Percentiles rank a stretch among this genome's conserved stretches.
phyloP scores from a whole-genome alignment of 2,888 invertebrate species.

The Yponomeuta plumbellus region DNA sequence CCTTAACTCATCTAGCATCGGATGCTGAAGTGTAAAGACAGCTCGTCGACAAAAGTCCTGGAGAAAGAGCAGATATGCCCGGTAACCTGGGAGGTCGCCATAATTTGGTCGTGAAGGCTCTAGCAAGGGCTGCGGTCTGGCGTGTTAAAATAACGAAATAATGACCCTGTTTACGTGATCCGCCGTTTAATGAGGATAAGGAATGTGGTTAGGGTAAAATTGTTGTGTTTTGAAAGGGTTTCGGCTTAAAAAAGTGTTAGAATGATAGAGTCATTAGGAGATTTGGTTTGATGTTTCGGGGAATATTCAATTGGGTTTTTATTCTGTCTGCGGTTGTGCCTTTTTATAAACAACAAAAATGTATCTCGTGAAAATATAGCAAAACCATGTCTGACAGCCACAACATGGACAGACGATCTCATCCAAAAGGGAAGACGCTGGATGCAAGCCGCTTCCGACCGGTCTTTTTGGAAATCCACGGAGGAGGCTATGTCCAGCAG shows the following conservation, averaged over 20 bases:
- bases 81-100: background rate
- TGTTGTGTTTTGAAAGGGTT: background rate
- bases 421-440: no score
- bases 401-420: no score
- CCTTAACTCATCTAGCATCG: background rate
- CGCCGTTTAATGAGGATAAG: constrained; percentile 5
- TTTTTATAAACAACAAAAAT: background rate
- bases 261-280: background rate
- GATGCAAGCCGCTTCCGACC: no score
- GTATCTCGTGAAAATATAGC: background rate
- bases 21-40: background rate
- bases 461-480: no score
- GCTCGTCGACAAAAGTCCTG: background rate
- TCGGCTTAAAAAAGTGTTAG: constrained; percentile 2
- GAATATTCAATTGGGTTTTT: background rate
- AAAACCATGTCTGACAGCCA: no score
- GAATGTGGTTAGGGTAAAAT: constrained; percentile 8
- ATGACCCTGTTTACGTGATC: constrained; percentile 13
- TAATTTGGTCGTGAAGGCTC: background rate
- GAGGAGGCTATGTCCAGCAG: no score
- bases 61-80: background rate
- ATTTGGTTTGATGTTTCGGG: background rate
- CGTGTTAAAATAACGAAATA: constrained; percentile 12
- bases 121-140: constrained; percentile 8
- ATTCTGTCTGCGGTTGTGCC: background rate